These are phyloP conservation scores for Halesus radiatus DNA, from an alignment of 1,140 invertebrate species.

Conservation along the genomic window DNA sequence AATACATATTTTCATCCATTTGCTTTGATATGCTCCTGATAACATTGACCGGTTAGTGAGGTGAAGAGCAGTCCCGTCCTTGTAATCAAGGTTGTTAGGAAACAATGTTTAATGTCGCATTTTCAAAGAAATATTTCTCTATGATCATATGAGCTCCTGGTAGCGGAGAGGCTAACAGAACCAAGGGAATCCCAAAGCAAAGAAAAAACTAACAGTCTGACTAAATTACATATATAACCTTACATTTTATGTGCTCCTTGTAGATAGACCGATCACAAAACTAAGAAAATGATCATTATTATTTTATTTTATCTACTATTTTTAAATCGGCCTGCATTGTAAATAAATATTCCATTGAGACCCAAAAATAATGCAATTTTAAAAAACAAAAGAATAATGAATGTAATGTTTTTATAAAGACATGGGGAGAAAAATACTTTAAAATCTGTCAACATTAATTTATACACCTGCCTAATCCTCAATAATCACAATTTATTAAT, in stretches of 20 bases:
- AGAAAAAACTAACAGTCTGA: neutral
- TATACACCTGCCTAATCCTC: too few relatives aligned
- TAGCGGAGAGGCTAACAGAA: neutral
- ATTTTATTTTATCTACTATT: too few relatives aligned
- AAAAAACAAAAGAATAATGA: too few relatives aligned
- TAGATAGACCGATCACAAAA: too few relatives aligned
- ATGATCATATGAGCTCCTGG: neutral
- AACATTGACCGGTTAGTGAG: conserved; percentile 17
- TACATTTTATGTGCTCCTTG: neutral
- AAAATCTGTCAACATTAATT: too few relatives aligned
- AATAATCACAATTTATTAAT: too few relatives aligned
- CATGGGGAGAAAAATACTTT: too few relatives aligned
- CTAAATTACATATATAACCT: neutral
- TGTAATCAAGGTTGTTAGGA: conserved; percentile 8
- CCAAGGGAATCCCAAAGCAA: neutral
- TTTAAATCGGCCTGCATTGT: too few relatives aligned
- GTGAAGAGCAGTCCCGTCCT: neutral
- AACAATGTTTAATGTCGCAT: neutral
- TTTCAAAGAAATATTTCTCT: neutral
- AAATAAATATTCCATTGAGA: too few relatives aligned
- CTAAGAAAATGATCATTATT: too few relatives aligned
- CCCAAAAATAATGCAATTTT: too few relatives aligned
- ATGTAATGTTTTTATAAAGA: too few relatives aligned
- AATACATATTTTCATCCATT: neutral
- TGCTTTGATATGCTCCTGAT: conserved; percentile 14